Evolutionary conservation across 1,140 invertebrate species (phyloP), one percentile per base, ranked within the genome.

Genomic region (Achroia grisella): DNA sequence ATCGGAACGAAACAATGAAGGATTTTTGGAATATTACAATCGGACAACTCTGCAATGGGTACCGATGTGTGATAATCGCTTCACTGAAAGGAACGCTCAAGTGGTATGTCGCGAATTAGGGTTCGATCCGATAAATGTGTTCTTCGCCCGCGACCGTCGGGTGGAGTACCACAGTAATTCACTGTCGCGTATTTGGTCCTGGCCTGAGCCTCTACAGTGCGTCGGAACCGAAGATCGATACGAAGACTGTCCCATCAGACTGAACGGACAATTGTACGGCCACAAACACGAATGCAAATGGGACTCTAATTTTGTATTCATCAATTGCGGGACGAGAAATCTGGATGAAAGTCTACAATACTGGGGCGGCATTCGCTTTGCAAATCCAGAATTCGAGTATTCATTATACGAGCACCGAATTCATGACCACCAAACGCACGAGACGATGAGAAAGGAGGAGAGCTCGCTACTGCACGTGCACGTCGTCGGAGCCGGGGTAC

Each of bases 351-450:
- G 87, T 8, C 81, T 91, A 32, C 90, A 95, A 35, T 97, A 98
- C 75, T 99, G 98, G 98, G 98, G 98, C 33, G 98, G 98, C 15
- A 93, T 99, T 46, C 84, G 97, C 34, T 98, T 99, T 81, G 91
- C 96, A 5, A 91, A 94, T 69, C 90, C 92, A 12, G 91, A 94
- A 62, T 97, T 98, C 73, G 97, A 99, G 74, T 92, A 93, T 79
- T 91, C 93, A 52, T 81, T 94, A 4, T 95, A 94, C 62, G 93
- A 94, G 63, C 90, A 94, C 66, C 88, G 93, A 31, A 91, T 95
- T 48, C 94, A 95, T 62, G 93, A 96, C 59, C 89, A 92, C 15
- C 88, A 92, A 5, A 94, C 93, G 0, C 93, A 95, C 64, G 90
- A 91, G 48, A 91, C 90, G 0, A 63, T 90, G 23, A 88, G 81